phyloP scores from a whole-genome alignment of 2,888 invertebrate species.

The Poecilobothrus nobilitatus region DNA sequence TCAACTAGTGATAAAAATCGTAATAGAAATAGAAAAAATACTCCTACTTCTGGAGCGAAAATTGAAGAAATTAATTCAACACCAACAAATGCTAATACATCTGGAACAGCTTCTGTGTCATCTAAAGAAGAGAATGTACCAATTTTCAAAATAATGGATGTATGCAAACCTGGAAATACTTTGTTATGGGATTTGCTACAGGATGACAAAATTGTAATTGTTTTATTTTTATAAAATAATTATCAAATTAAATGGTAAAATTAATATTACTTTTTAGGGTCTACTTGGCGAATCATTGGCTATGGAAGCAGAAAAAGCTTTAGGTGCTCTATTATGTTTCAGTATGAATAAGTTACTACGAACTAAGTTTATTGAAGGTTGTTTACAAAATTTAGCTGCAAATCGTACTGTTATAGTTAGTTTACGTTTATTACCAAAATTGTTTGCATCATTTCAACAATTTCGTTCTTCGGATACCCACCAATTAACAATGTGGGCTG shows the following conservation, averaged over 20 bases:
- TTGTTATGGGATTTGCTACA: slow-evolving; percentile 89
- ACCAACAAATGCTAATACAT: slow-evolving; percentile 29
- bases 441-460: slow-evolving; percentile 85
- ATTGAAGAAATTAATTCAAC: slow-evolving; percentile 34
- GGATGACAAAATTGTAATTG: slow-evolving; percentile 79
- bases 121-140: slow-evolving; percentile 25
- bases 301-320: slow-evolving; percentile 86
- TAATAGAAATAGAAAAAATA: slow-evolving; percentile 35
- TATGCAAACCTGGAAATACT: slow-evolving; percentile 86
- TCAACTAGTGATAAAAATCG: slow-evolving; percentile 37
- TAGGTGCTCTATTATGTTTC: slow-evolving; percentile 81
- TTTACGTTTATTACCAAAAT: slow-evolving; percentile 75
- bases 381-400: slow-evolving; percentile 77
- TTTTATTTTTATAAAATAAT: slow-evolving; percentile 22
- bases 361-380: slow-evolving; percentile 92
- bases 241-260: neutral
- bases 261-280: slow-evolving; percentile 46
- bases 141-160: slow-evolving; percentile 48
- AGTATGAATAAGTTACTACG: slow-evolving; percentile 82
- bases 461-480: slow-evolving; percentile 80
- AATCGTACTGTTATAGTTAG: slow-evolving; percentile 88
- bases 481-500: slow-evolving; percentile 85
- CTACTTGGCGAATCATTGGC: slow-evolving; percentile 84
- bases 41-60: slow-evolving; percentile 32
- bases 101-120: neutral